These are phyloP conservation scores for Siniperca scherzeri DNA, from an alignment of 2,797 vertebrate species.

Conservation along the genomic window DNA sequence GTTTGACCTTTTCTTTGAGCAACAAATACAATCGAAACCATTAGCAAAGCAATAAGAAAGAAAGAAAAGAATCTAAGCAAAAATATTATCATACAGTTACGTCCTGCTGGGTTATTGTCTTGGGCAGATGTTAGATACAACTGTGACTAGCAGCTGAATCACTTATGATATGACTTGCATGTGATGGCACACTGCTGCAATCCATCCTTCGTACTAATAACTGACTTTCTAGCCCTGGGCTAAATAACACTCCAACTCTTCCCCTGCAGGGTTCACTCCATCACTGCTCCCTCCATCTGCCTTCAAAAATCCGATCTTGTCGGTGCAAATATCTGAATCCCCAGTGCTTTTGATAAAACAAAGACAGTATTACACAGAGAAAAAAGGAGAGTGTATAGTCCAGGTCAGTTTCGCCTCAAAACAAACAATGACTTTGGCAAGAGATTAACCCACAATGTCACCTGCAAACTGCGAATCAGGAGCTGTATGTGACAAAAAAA, in stretches of 20 bases:
- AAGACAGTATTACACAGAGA: constrained; percentile 4
- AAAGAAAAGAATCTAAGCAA: constrained; percentile 12
- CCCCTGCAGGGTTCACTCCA: constrained; percentile 26
- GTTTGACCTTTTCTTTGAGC: constrained; percentile 28
- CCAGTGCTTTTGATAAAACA: background rate
- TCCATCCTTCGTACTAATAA: constrained; percentile 35
- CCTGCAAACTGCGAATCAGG: constrained; percentile 22
- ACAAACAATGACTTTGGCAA: constrained; percentile 46
- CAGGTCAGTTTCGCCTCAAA: constrained; percentile 45
- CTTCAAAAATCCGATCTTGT: background rate
- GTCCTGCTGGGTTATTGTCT: constrained; percentile 31
- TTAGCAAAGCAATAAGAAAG: constrained; percentile 30
- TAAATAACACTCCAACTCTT: constrained; percentile 13
- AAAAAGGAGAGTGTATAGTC: constrained; percentile 18
- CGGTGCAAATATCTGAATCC: background rate
- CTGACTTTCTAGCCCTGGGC: constrained; percentile 6
- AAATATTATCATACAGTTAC: constrained; percentile 14
- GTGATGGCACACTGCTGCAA: constrained; percentile 19
- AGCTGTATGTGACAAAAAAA: constrained; percentile 24
- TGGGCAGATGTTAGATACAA: constrained; percentile 16
- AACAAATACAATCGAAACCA: constrained; percentile 33
- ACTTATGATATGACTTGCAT: constrained; percentile 22
- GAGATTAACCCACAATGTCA: constrained; percentile 34
- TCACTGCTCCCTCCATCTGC: constrained; percentile 23
- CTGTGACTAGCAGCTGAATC: constrained; percentile 19